Conservation (phyloP, 2,888 invertebrate species). For the Drosophila limbata region DNA sequence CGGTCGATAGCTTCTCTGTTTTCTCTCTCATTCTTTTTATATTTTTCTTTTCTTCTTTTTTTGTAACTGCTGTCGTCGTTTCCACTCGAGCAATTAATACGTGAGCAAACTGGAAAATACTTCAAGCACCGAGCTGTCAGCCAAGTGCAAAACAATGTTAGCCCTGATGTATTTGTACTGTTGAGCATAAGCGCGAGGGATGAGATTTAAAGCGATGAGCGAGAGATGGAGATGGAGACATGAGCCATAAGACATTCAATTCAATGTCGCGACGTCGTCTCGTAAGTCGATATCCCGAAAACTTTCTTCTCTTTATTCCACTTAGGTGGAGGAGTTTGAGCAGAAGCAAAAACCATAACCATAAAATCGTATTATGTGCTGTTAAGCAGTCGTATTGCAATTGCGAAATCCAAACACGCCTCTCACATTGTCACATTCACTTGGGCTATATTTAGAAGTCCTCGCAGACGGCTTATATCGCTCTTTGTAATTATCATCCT, state of each 20-base stretch:
- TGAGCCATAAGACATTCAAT: constrained; percentile 63
- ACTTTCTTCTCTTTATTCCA: constrained; percentile 33
- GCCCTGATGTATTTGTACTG: constrained; percentile 69
- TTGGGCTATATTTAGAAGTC: constrained; percentile 50
- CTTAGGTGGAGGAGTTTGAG: constrained; percentile 31
- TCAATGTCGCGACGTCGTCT: constrained; percentile 61
- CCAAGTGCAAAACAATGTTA: constrained; percentile 78
- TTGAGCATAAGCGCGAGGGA: constrained; percentile 40
- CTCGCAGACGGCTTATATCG: constrained; percentile 11
- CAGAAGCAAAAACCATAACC: constrained; percentile 56
- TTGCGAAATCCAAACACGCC: constrained; percentile 79
- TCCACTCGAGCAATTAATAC: constrained; percentile 80
- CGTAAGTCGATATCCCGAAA: constrained; percentile 56
- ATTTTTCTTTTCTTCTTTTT: constrained; percentile 21
- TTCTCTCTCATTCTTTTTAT: constrained; percentile 24
- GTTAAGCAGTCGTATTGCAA: constrained; percentile 63
- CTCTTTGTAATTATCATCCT: constrained; percentile 55
- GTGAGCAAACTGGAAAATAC: constrained; percentile 79
- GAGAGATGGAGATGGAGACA: constrained; percentile 44
- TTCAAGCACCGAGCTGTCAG: constrained; percentile 45
- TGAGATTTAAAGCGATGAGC: constrained; percentile 49
- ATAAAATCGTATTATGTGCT: constrained; percentile 65
- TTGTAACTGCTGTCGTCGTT: constrained; percentile 60
- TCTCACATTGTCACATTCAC: constrained; percentile 69
- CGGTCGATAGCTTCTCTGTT: constrained; percentile 67